phyloP scores from a whole-genome alignment of 2,888 invertebrate species.

The Ethmia dodecea region DNA sequence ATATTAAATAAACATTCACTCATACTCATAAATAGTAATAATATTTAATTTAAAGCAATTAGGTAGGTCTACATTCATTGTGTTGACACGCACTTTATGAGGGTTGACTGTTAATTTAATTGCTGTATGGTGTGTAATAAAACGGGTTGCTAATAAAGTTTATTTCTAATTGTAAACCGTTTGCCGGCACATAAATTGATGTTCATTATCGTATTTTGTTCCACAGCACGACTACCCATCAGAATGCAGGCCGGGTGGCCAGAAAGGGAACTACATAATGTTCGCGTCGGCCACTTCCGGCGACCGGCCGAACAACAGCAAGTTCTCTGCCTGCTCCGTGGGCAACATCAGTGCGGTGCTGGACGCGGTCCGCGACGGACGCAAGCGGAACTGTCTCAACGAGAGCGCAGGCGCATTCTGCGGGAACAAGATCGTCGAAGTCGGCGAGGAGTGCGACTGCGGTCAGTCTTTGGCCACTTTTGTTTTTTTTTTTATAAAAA shows the following conservation, averaged over 20 bases:
- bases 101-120: no score
- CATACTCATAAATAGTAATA: no score
- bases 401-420: conserved; percentile 96
- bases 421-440: conserved; percentile 99
- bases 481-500: no score
- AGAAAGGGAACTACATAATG: conserved; percentile 99
- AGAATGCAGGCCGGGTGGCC: conserved; percentile 93
- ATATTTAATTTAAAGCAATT: no score
- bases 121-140: no score
- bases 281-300: conserved; percentile 99
- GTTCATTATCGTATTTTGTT: no score
- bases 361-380: conserved; percentile 92
- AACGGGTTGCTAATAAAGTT: no score
- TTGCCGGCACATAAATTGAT: no score
- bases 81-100: no score
- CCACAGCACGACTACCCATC: conserved; percentile 94
- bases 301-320: conserved; percentile 97
- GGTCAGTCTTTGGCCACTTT: conserved; percentile 68
- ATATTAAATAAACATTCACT: no score
- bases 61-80: no score
- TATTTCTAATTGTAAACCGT: no score
- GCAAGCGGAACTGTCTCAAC: conserved; percentile 95
- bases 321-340: conserved; percentile 96
- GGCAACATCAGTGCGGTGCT: conserved; percentile 96
- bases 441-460: conserved; percentile 98